Conservation (phyloP, 2,113 vertebrate genomes). For the Embiotoca jacksoni region DNA sequence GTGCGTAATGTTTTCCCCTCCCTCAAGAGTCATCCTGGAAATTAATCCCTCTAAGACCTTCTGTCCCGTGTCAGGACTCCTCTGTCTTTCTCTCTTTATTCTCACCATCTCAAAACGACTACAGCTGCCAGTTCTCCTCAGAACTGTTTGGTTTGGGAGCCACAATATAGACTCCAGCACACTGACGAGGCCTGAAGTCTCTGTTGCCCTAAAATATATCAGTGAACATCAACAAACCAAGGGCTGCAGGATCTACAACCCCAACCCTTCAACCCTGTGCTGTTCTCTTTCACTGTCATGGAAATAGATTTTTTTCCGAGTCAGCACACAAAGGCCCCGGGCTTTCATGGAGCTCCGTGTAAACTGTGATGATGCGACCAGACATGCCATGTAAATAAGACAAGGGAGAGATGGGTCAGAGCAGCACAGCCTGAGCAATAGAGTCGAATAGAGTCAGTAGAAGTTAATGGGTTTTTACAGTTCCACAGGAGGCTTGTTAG, state of each 20-base stretch:
- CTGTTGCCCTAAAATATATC: slow-evolving; percentile 38
- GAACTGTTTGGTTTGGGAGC: slow-evolving; percentile 18
- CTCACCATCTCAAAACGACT: not conserved
- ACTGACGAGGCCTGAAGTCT: slow-evolving; percentile 4
- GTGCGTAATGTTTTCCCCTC: not conserved
- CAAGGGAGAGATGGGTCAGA: slow-evolving; percentile 34
- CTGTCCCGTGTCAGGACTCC: not conserved
- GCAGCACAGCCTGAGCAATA: slow-evolving; percentile 3
- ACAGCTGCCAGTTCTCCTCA: slow-evolving; percentile 33
- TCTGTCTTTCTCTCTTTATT: slow-evolving; percentile 1
- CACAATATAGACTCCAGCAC: not conserved
- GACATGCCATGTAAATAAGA: slow-evolving; percentile 69
- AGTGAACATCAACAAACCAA: slow-evolving; percentile 45
- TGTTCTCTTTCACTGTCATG: slow-evolving; percentile 56
- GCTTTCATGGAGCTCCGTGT: slow-evolving; percentile 49
- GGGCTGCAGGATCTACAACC: slow-evolving; percentile 17
- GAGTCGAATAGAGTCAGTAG: not conserved
- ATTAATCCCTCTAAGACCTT: not conserved
- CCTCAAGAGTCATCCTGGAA: not conserved
- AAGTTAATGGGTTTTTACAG: not conserved
- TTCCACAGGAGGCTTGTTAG: too few relatives aligned
- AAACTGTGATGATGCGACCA: slow-evolving; percentile 62
- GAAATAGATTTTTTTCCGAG: slow-evolving; percentile 53
- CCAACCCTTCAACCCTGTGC: slow-evolving; percentile 18
- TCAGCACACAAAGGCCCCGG: slow-evolving; percentile 50